phyloP scores from a whole-genome alignment of 2,888 invertebrate genomes.

The Meghimatium bilineatum region DNA sequence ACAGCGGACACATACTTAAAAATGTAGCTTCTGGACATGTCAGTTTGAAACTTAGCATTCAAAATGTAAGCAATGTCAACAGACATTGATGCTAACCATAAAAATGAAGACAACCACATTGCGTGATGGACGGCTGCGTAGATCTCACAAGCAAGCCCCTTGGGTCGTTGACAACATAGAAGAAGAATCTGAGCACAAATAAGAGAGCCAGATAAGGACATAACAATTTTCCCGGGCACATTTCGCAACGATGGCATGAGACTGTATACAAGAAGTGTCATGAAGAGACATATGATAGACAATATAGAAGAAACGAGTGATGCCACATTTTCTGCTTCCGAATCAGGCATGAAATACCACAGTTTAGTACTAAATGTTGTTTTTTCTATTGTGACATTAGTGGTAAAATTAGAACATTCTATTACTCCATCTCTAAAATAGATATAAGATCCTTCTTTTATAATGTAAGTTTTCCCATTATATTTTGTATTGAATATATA shows the following conservation, averaged over 20 bases:
- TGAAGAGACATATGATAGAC: slow-evolving; percentile 31
- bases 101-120: slow-evolving; percentile 42
- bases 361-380: not conserved
- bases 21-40: not conserved
- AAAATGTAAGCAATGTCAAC: slow-evolving; percentile 41
- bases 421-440: not conserved
- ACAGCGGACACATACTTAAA: slow-evolving; percentile 13
- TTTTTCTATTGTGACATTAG: not conserved
- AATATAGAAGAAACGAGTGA: slow-evolving; percentile 4
- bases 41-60: not conserved
- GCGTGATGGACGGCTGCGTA: slow-evolving; percentile 48
- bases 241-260: slow-evolving; percentile 42
- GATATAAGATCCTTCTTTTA: slow-evolving; percentile 1
- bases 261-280: slow-evolving; percentile 36
- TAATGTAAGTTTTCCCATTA: not conserved
- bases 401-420: not conserved
- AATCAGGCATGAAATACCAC: not conserved
- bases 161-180: slow-evolving; percentile 27
- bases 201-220: slow-evolving; percentile 46
- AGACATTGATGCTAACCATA: slow-evolving; percentile 45
- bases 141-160: slow-evolving; percentile 37
- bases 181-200: slow-evolving; percentile 43
- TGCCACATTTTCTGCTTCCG: slow-evolving; percentile 11
- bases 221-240: slow-evolving; percentile 50
- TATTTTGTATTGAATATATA: not conserved